These are phyloP conservation scores for Latrodectus elegans DNA, from an alignment of 2,888 invertebrate genomes.

Conservation along the genomic window DNA sequence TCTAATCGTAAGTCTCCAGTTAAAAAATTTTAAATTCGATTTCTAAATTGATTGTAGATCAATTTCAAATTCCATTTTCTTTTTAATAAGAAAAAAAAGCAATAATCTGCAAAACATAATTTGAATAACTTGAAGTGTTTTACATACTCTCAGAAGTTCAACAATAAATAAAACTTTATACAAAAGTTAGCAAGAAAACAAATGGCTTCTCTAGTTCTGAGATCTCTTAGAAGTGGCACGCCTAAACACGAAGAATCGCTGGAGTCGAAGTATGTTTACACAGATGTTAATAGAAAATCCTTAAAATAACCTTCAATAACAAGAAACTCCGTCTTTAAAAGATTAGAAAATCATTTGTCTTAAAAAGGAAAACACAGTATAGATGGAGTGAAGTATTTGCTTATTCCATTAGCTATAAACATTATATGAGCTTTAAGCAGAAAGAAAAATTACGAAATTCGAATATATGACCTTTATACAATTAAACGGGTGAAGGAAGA, in stretches of 20 bases:
- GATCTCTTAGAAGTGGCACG: neutral
- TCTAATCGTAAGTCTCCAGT: too few relatives aligned
- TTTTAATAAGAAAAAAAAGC: too few relatives aligned
- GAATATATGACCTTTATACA: too few relatives aligned
- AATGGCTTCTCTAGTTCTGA: conserved; percentile 11
- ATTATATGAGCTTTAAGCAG: neutral
- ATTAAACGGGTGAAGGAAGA: too few relatives aligned
- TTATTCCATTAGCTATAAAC: neutral
- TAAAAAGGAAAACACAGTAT: neutral
- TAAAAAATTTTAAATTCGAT: too few relatives aligned
- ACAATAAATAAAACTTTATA: too few relatives aligned
- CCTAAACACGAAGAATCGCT: conserved; percentile 2
- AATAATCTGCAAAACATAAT: too few relatives aligned
- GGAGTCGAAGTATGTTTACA: conserved; percentile 21
- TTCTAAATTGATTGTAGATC: too few relatives aligned
- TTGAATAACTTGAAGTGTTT: too few relatives aligned
- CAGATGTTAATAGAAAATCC: conserved; percentile 28
- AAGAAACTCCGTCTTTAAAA: neutral
- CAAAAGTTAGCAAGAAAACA: conserved; percentile 19
- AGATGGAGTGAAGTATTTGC: neutral
- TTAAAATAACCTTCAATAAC: conserved; percentile 33
- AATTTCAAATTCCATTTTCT: too few relatives aligned
- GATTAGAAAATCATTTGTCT: neutral
- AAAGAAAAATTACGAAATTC: too few relatives aligned
- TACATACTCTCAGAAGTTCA: too few relatives aligned